These are phyloP conservation scores for Hippocampus comes DNA, from an alignment of 2,113 vertebrate genomes.

Conservation along the genomic window DNA sequence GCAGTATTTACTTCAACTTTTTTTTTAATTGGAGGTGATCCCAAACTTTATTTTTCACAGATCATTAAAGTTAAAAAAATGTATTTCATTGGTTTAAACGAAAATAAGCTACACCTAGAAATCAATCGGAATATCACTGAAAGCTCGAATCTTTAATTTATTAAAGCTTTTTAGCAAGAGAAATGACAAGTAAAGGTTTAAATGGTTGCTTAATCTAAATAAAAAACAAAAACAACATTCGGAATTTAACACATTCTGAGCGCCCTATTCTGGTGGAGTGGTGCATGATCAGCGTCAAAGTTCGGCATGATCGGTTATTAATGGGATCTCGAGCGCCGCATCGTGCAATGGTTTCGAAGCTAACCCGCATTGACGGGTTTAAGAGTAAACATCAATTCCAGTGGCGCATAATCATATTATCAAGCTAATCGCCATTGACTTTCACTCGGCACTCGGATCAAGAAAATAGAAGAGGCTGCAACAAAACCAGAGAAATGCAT, in stretches of 20 bases:
- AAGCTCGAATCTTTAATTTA: background rate
- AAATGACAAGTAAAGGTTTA: background rate
- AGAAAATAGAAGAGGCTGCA: constrained; percentile 46
- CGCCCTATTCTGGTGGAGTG: no score
- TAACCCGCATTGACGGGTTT: constrained; percentile 66
- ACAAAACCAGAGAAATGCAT: constrained; percentile 40
- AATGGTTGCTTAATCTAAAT: no score
- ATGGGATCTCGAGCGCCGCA: constrained; percentile 66
- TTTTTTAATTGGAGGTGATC: background rate
- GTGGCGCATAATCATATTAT: constrained; percentile 71
- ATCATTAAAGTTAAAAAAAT: background rate
- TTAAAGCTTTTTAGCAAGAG: background rate
- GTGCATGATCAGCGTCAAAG: constrained; percentile 31
- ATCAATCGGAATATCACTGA: background rate
- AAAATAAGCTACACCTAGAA: background rate
- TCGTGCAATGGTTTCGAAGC: constrained; percentile 60
- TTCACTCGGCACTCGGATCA: constrained; percentile 27
- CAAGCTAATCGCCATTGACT: constrained; percentile 65
- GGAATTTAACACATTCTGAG: no score
- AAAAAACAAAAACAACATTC: background rate
- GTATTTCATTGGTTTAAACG: background rate
- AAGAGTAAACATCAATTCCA: constrained; percentile 68
- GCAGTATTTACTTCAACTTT: background rate
- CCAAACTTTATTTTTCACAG: constrained; percentile 4
- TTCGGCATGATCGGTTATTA: constrained; percentile 57